phyloP scores from a whole-genome alignment of 2,113 vertebrate species.

The Coryphaenoides rupestris region DNA sequence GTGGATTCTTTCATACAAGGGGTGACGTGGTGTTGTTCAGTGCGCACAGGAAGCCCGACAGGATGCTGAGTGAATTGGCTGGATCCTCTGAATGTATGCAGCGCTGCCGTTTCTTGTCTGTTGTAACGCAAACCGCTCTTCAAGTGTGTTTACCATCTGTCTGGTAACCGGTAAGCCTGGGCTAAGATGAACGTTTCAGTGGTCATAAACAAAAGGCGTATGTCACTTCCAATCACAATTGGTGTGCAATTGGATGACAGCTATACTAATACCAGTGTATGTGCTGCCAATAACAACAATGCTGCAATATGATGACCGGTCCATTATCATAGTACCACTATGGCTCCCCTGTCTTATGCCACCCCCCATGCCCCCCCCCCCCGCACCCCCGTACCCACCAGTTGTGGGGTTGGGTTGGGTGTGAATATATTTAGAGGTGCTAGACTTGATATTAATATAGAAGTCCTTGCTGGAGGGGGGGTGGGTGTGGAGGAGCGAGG shows the following conservation, averaged over 20 bases:
- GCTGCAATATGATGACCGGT: too few relatives aligned
- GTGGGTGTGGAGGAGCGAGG: slow-evolving; percentile 31
- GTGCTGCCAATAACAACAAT: too few relatives aligned
- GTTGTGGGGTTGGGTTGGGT: slow-evolving; percentile 55
- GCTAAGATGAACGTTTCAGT: too few relatives aligned
- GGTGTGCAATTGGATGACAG: too few relatives aligned
- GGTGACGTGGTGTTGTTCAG: slow-evolving; percentile 53
- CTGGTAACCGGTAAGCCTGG: too few relatives aligned
- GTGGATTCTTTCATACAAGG: slow-evolving; percentile 36
- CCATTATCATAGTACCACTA: neutral
- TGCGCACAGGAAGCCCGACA: slow-evolving; percentile 69
- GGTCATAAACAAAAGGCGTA: too few relatives aligned
- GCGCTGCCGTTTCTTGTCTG: too few relatives aligned
- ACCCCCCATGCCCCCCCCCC: too few relatives aligned
- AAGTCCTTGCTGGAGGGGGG: slow-evolving; percentile 50
- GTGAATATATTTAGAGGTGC: slow-evolving; percentile 67
- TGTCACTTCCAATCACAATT: too few relatives aligned
- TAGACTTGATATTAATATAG: slow-evolving; percentile 64
- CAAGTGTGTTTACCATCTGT: too few relatives aligned
- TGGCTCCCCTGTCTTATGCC: slow-evolving; percentile 12
- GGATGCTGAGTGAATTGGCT: slow-evolving; percentile 62
- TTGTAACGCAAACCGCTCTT: too few relatives aligned
- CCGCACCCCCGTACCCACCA: slow-evolving; percentile 44
- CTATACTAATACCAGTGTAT: too few relatives aligned
- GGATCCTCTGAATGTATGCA: slow-evolving; percentile 34